These are phyloP conservation scores for Pheosia tremula DNA, from an alignment of 2,888 invertebrate species.

Conservation along the genomic window DNA sequence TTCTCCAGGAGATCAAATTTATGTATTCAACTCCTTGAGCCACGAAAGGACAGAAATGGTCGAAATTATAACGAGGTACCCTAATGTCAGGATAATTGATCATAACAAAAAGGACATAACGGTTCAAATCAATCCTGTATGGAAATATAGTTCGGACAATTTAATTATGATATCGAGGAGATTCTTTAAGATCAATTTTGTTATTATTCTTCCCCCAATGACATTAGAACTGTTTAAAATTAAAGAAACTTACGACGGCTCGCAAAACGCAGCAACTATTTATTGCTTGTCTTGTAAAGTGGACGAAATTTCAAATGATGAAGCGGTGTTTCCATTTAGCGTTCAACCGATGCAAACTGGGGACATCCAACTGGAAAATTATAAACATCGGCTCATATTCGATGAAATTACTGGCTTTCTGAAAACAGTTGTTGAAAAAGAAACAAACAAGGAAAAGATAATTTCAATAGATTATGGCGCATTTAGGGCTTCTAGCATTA, in stretches of 20 bases:
- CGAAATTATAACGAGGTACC: conserved; percentile 87
- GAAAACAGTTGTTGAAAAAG: conserved; percentile 88
- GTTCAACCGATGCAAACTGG: conserved; percentile 89
- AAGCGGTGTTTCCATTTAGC: conserved; percentile 52
- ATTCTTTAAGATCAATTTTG: conserved; percentile 88
- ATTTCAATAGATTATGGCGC: conserved; percentile 90
- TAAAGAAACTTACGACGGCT: conserved; percentile 57
- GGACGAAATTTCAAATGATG: conserved; percentile 45
- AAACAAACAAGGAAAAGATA: conserved; percentile 57
- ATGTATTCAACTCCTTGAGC: conserved; percentile 93
- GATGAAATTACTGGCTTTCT: conserved; percentile 93
- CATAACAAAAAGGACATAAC: conserved; percentile 83
- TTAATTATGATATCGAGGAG: conserved; percentile 60
- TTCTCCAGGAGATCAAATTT: conserved; percentile 85
- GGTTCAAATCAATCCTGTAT: conserved; percentile 71
- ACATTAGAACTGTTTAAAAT: conserved; percentile 88
- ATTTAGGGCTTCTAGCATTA: conserved; percentile 93
- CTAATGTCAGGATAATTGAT: conserved; percentile 89
- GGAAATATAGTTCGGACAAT: conserved; percentile 62
- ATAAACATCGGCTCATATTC: conserved; percentile 90
- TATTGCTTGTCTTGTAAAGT: conserved; percentile 62
- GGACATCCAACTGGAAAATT: conserved; percentile 93
- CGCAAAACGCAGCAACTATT: conserved; percentile 63
- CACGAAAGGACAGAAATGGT: conserved; percentile 92
- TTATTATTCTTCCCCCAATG: conserved; percentile 90